Conservation (phyloP, 2,113 vertebrate species). For the Chelonoidis abingdonii region DNA sequence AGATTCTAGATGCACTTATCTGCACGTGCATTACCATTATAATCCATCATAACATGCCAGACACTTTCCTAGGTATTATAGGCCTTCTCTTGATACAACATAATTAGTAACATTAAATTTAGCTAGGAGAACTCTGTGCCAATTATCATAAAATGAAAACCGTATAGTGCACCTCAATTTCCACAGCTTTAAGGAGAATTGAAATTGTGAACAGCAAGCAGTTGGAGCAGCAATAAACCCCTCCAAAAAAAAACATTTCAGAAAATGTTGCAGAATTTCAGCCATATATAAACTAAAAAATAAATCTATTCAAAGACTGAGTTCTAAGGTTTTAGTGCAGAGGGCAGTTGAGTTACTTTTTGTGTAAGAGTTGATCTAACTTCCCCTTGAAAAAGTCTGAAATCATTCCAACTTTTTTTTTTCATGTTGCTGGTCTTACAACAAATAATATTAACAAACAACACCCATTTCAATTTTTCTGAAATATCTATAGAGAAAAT, state of each 20-base stretch:
- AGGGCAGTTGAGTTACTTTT: neutral
- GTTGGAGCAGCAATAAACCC: neutral
- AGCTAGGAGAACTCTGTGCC: neutral
- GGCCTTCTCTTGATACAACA: neutral
- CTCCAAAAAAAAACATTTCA: neutral
- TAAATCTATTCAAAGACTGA: neutral
- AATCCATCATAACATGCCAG: neutral
- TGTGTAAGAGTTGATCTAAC: neutral
- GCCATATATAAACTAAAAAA: neutral
- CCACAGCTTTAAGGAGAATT: neutral
- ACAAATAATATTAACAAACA: neutral
- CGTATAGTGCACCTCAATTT: neutral
- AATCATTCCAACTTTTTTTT: neutral
- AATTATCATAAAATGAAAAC: neutral
- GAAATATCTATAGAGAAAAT: neutral
- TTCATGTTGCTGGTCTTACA: neutral
- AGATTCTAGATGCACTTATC: neutral
- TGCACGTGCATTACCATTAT: neutral
- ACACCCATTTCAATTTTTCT: neutral
- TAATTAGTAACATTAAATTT: neutral
- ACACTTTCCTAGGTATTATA: constrained; percentile 14
- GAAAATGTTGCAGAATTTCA: neutral
- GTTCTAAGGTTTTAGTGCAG: neutral
- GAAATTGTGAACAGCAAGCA: neutral
- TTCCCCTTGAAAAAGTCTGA: neutral